Evolutionary conservation across 2,888 invertebrate species (phyloP), one percentile per base, ranked within the genome.

Genomic region (Tortricodes alternella): DNA sequence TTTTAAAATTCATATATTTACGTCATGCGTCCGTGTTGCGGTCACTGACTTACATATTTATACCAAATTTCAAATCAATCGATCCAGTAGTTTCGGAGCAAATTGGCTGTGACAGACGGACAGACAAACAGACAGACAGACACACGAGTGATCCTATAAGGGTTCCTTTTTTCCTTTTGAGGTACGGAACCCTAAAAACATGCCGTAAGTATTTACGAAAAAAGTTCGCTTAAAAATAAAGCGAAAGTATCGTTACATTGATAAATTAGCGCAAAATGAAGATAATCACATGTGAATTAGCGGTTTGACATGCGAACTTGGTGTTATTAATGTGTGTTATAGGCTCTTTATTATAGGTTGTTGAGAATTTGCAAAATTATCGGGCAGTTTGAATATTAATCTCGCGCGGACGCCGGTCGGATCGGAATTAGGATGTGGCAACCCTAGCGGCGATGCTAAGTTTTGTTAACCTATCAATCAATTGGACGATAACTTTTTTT

Each of bases 331-430:
- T 89, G 89, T 84, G 76, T 88, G 88, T 89, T 89, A 89, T 84
- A 87, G 29, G n/a, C n/a, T 29, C 29, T 29, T 29, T 29, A 29
- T 29, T 29, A 29, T 11, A 5, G 88, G 82, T 78, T 84, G 79
- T 83, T 81, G 83, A 75, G 79, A 89, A 87, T 89, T 89, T 85
- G 82, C 83, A 74, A 85, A 86, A 88, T 89, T 88, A 88, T 84
- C 82, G 80, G 75, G 65, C 67, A 77, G 76, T 83, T 83, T 83
- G 82, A 82, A 84, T 85, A 89, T 86, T 85, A 85, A 85, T 85
- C 84, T 74, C 77, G 61, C 48, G 56, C 65, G 59, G 60, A 57
- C 65, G 64, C 48, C 44, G 21, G 46, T 23, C 37, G 55, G 52
- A 60, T 61, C 58, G 58, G 55, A 39, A 61, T 53, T 53, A 55